These are phyloP conservation scores for Nymphalis urticae DNA, from an alignment of 2,888 invertebrate genomes.

Conservation along the genomic window DNA sequence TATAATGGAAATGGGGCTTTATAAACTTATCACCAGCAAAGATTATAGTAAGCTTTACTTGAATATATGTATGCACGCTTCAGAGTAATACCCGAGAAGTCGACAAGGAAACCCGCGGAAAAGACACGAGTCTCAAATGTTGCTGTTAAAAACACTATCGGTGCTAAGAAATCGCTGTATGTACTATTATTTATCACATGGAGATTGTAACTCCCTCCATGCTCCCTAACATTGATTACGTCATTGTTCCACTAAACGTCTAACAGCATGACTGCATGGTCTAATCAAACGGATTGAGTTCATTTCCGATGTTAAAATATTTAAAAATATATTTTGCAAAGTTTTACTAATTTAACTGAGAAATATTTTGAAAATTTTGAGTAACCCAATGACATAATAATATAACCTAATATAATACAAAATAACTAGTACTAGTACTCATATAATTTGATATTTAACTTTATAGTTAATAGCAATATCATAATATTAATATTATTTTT, in stretches of 20 bases:
- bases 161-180: conserved; percentile 58
- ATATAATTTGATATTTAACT: too few relatives aligned
- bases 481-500: too few relatives aligned
- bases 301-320: background rate
- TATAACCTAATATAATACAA: too few relatives aligned
- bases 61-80: conserved; percentile 51
- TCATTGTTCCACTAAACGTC: conserved; percentile 16
- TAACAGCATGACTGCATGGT: conserved; percentile 31
- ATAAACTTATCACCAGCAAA: conserved; percentile 7
- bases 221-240: conserved; percentile 22
- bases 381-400: too few relatives aligned
- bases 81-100: conserved; percentile 64
- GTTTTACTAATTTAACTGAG: too few relatives aligned
- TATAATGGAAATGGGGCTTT: conserved; percentile 4
- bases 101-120: conserved; percentile 56
- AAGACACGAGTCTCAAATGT: conserved; percentile 53
- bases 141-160: conserved; percentile 57
- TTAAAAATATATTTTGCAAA: too few relatives aligned
- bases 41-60: conserved; percentile 18
- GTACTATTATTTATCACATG: conserved; percentile 41
- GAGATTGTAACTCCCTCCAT: conserved; percentile 34
- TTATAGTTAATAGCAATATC: too few relatives aligned
- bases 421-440: too few relatives aligned
- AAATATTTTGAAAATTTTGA: too few relatives aligned
- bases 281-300: background rate